Percentiles rank a stretch among this genome's conserved stretches.
These are phyloP conservation scores for Tragelaphus buxtoni DNA, from an alignment of 2,113 vertebrate species.

Conservation along the genomic window DNA sequence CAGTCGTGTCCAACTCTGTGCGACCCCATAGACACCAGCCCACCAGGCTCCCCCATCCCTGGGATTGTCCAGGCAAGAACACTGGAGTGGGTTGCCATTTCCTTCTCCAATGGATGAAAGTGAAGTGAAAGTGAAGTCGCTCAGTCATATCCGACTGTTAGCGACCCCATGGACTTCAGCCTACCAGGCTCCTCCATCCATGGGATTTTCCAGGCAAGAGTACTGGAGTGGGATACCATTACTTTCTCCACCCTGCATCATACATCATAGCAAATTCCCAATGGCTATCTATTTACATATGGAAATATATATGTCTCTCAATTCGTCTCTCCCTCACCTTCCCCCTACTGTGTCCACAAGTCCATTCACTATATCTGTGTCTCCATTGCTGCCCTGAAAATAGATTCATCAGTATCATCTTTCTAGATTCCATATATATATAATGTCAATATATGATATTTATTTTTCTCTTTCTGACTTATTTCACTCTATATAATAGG, in stretches of 20 bases:
- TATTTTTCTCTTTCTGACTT: neutral
- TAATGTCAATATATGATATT: neutral
- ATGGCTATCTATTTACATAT: neutral
- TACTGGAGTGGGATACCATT: too few species aligned
- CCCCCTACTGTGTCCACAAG: neutral
- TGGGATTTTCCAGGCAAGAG: too few species aligned
- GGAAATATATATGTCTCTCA: neutral
- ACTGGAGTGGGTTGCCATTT: too few species aligned
- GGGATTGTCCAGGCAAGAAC: too few species aligned
- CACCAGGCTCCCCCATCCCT: too few species aligned
- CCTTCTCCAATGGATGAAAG: too few species aligned
- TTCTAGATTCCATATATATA: neutral
- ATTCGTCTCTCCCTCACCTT: fast-evolving
- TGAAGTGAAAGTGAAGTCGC: too few species aligned
- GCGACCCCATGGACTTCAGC: too few species aligned
- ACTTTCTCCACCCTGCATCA: neutral
- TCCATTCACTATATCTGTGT: neutral
- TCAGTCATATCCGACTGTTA: too few species aligned
- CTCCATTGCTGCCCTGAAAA: neutral
- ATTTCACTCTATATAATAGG: neutral
- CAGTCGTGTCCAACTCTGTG: too few species aligned
- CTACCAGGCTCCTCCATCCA: too few species aligned
- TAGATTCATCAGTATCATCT: neutral
- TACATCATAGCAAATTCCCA: neutral
- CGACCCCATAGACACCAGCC: too few species aligned